Conservation (phyloP, 2,888 invertebrate species). For the Pristionchus entomophagus region DNA sequence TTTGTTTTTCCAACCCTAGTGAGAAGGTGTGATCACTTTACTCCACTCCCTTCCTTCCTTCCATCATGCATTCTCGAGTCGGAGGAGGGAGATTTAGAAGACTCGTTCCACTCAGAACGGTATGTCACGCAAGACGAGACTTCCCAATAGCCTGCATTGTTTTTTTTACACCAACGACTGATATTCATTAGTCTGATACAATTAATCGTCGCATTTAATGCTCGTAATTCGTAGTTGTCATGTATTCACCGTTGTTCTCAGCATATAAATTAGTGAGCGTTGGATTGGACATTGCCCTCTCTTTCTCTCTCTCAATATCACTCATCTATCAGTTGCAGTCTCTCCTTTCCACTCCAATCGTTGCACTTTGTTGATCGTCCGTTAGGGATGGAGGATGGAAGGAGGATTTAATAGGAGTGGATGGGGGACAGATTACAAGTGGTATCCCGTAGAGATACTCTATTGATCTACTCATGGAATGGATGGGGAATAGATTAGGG, state of each 20-base stretch:
- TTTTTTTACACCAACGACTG: too few relatives aligned
- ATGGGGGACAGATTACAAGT: conserved; percentile 3
- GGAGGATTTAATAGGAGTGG: conserved; percentile 9
- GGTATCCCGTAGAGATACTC: conserved; percentile 13
- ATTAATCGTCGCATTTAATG: too few relatives aligned
- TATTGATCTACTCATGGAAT: not conserved
- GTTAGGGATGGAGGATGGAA: conserved; percentile 4
- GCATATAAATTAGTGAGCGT: too few relatives aligned
- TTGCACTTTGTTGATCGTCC: conserved; percentile 38
- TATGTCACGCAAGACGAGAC: too few relatives aligned
- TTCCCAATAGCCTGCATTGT: too few relatives aligned
- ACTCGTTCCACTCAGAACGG: conserved; percentile 40
- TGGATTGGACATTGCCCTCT: not conserved
- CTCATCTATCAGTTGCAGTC: not conserved
- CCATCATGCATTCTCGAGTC: conserved; percentile 15
- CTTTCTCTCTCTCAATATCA: not conserved
- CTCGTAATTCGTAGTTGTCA: too few relatives aligned
- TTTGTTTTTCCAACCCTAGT: too few relatives aligned
- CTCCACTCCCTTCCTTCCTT: not conserved
- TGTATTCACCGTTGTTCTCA: too few relatives aligned
- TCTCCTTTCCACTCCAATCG: conserved; percentile 49
- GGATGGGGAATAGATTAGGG: too few relatives aligned
- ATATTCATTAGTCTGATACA: too few relatives aligned
- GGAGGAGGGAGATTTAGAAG: conserved; percentile 19
- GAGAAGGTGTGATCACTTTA: not conserved